Percentiles rank a stretch among this genome's conserved stretches.
These are phyloP conservation scores for Galerucella pusilla DNA, from an alignment of 2,888 invertebrate species.

Conservation along the genomic window DNA sequence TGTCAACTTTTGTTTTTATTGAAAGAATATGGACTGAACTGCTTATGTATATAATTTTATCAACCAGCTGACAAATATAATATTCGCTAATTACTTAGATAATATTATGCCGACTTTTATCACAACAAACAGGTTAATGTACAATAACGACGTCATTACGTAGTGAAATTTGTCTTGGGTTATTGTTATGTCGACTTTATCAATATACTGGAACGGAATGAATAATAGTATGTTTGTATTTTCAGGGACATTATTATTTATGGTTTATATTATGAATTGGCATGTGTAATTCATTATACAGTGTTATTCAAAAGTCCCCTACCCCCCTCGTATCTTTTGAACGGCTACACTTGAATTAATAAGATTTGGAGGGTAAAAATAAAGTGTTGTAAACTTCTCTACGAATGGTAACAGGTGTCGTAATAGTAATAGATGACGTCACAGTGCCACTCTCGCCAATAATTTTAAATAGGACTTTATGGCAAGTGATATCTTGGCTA, in stretches of 20 bases:
- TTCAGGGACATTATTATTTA: not conserved
- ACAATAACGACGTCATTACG: constrained; percentile 13
- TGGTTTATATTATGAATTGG: not conserved
- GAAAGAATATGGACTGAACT: not conserved
- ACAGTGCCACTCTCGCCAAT: too few relatives aligned
- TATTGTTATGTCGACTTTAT: not conserved
- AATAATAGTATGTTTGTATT: not conserved
- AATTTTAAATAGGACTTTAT: too few relatives aligned
- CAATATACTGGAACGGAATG: not conserved
- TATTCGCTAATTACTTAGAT: constrained; percentile 12
- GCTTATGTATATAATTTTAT: constrained; percentile 5
- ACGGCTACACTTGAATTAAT: too few relatives aligned
- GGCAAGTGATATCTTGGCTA: too few relatives aligned
- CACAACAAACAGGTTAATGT: constrained; percentile 16
- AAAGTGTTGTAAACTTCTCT: too few relatives aligned
- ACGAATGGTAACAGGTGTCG: too few relatives aligned
- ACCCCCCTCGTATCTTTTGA: too few relatives aligned
- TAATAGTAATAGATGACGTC: too few relatives aligned
- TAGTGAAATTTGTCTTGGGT: constrained; percentile 6
- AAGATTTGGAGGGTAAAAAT: too few relatives aligned
- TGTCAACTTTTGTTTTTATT: not conserved
- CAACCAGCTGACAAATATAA: not conserved
- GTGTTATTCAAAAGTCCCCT: too few relatives aligned
- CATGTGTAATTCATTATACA: not conserved
- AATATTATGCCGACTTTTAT: constrained; percentile 18